Evolutionary conservation across 2,888 invertebrate species (phyloP).

Genomic region (Ariolimax columbianus): DNA sequence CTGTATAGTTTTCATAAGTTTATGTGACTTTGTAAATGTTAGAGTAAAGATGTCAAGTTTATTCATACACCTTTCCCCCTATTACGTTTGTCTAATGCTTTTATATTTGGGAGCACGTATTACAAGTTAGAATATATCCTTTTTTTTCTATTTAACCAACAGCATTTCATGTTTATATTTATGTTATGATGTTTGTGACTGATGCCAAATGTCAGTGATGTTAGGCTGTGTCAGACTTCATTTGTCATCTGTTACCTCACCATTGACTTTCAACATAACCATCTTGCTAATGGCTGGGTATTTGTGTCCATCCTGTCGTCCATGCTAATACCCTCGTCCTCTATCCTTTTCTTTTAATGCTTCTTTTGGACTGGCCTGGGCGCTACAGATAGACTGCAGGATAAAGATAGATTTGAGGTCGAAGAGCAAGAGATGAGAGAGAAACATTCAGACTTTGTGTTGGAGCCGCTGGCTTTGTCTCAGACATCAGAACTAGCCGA

Average conservation of each 20-base stretch:
- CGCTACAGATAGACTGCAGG: slow-evolving; percentile 53
- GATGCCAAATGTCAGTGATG: background rate
- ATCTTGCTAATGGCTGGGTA: background rate
- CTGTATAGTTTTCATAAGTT: too few species aligned
- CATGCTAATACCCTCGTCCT: slow-evolving; percentile 27
- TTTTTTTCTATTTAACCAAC: background rate
- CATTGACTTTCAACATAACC: slow-evolving; percentile 8
- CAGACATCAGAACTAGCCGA: background rate
- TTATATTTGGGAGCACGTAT: background rate
- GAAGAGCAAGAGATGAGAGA: slow-evolving; percentile 23
- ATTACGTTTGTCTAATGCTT: background rate
- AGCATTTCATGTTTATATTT: background rate
- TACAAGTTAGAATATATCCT: background rate
- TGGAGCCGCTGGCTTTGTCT: slow-evolving; percentile 38
- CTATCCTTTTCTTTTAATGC: slow-evolving; percentile 57
- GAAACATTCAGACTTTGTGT: slow-evolving; percentile 15
- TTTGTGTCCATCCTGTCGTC: background rate
- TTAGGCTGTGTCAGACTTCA: slow-evolving; percentile 4
- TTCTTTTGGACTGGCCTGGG: slow-evolving; percentile 60
- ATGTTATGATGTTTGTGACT: background rate
- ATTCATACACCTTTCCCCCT: background rate
- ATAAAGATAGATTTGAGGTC: slow-evolving; percentile 41
- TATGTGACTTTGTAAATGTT: too few species aligned
- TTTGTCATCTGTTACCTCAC: background rate
- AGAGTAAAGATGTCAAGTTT: background rate